Evolutionary conservation across 2,113 vertebrate species (phyloP), one percentile per base, ranked within the genome.

Genomic region (Nothocercus nigrocapillus): DNA sequence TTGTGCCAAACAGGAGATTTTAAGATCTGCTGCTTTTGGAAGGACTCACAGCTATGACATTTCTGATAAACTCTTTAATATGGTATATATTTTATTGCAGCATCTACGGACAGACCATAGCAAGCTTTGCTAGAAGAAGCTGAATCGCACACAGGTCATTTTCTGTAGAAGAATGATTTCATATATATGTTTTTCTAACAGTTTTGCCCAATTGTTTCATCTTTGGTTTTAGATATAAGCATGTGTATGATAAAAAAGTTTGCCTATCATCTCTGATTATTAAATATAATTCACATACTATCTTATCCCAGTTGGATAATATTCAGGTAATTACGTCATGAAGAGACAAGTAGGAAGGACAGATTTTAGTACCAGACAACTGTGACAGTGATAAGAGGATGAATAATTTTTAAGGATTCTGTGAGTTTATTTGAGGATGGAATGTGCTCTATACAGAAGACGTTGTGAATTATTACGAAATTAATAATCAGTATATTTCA

Each of bases 1-100:
- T 98, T 98, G 98, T 98, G 97, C 98, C 83, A 94, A 98, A 98
- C 67, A 92, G 89, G 2, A 96, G 63, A 16, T 97, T 97, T 96
- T 97, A 96, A 96, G 94, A 96, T 96, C 94, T 96, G 92, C 94
- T 63, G 78, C 3, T 6, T 87, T 94, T 97, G 85, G 85, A 78
- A 91, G 90, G 63, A 90, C 85, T 96, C 81, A 79, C 61, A 96
- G 84, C 87, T 79, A 92, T 80, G 91, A 94, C 74, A 67, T 72
- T 97, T 92, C 64, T 53, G 67, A 92, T 83, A 84, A 88, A 81
- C 7, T 45, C 67, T 85, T 89, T 77, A 83, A 94, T 58, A 8
- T n/a, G 21, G 15, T 82, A 63, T 8, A 58, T 72, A 73, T 94
- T 93, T 93, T 84, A 34, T 19, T 32, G 13, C 40, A 82, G 44